phyloP scores from a whole-genome alignment of 2,888 invertebrate species.

The Yponomeuta cagnagella region DNA sequence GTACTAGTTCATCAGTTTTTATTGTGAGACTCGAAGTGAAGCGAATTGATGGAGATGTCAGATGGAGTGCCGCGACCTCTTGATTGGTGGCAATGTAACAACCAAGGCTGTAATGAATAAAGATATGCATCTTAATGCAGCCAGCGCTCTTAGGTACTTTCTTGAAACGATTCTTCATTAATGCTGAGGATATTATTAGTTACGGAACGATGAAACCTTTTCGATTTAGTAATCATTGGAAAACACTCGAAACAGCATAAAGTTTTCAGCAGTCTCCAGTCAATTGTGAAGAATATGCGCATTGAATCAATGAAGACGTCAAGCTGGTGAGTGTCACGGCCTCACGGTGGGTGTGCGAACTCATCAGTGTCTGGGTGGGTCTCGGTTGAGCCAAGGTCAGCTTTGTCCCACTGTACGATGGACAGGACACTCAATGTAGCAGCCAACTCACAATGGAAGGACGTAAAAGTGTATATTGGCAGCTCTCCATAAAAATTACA shows the following conservation, averaged over 20 bases:
- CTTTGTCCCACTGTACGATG: constrained; percentile 9
- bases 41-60: constrained; percentile 52
- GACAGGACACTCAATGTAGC: constrained; percentile 1
- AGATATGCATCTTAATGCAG: constrained; percentile 19
- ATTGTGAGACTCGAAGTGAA: constrained; percentile 37
- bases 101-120: constrained; percentile 34
- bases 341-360: constrained; percentile 15
- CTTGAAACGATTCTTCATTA: background rate
- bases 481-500: background rate
- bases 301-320: constrained; percentile 25
- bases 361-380: constrained; percentile 3
- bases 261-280: background rate
- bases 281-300: constrained; percentile 21
- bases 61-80: constrained; percentile 49
- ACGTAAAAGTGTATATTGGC: background rate
- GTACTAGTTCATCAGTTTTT: constrained; percentile 35
- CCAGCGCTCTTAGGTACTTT: background rate
- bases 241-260: background rate
- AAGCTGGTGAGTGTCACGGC: constrained; percentile 18
- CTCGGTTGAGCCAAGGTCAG: constrained; percentile 10
- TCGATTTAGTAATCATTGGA: background rate
- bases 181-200: background rate
- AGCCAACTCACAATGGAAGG: background rate
- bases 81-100: constrained; percentile 46
- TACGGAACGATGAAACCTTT: background rate